Percentiles rank a stretch among this genome's conserved stretches.
These are phyloP conservation scores for Pristionchus entomophagus DNA, from an alignment of 2,888 invertebrate genomes.

Conservation along the genomic window DNA sequence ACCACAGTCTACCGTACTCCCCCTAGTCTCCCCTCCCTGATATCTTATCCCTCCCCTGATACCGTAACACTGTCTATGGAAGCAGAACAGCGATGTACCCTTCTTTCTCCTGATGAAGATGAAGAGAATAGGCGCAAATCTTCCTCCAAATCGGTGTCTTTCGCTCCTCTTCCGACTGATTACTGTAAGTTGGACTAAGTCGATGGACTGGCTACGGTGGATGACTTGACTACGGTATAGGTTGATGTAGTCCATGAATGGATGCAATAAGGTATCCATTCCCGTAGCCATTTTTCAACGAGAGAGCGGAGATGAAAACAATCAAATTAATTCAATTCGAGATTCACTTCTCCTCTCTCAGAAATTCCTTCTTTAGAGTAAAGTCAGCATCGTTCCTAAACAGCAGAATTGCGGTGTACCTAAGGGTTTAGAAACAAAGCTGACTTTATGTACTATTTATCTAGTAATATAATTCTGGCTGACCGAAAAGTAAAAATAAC, in stretches of 20 bases:
- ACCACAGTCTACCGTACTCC: neutral
- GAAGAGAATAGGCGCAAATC: slow-evolving; percentile 14
- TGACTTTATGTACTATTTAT: too few species aligned
- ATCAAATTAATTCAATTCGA: neutral
- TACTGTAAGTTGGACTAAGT: slow-evolving; percentile 41
- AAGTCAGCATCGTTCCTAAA: too few species aligned
- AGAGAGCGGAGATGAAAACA: too few species aligned
- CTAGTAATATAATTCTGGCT: too few species aligned
- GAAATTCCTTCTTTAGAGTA: too few species aligned
- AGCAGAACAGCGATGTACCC: neutral
- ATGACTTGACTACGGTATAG: neutral
- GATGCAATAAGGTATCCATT: neutral
- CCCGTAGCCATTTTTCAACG: too few species aligned
- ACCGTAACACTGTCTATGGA: slow-evolving; percentile 10
- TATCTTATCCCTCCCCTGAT: too few species aligned
- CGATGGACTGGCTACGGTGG: neutral
- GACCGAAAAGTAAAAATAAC: neutral
- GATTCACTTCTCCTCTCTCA: neutral
- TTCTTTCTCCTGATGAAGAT: slow-evolving; percentile 7
- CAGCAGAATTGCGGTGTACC: too few species aligned
- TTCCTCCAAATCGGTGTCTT: slow-evolving; percentile 31
- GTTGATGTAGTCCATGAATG: neutral
- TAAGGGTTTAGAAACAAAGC: too few species aligned
- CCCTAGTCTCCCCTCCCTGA: neutral
- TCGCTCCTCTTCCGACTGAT: slow-evolving; percentile 44